These are phyloP conservation scores for Thymelicus acteon DNA, from an alignment of 2,888 invertebrate species.

Conservation along the genomic window DNA sequence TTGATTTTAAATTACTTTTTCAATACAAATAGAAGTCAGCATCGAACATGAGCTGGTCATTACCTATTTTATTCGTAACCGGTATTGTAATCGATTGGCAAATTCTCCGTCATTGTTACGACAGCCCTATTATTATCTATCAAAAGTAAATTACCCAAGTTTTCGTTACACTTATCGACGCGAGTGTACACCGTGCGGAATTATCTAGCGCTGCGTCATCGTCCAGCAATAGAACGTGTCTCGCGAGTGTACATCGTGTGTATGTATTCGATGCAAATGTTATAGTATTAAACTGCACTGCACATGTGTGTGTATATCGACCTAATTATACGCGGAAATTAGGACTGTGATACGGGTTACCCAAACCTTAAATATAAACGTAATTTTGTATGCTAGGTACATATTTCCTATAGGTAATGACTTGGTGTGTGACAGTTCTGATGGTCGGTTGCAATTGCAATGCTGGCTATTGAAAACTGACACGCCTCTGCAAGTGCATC, in stretches of 20 bases:
- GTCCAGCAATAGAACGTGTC: constrained; percentile 20
- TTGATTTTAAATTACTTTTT: too few relatives aligned
- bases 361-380: not conserved
- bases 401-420: too few relatives aligned
- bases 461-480: too few relatives aligned
- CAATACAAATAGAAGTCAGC: too few relatives aligned
- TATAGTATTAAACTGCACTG: constrained; percentile 2
- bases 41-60: too few relatives aligned
- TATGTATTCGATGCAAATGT: constrained; percentile 5
- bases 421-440: not conserved
- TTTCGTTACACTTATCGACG: constrained; percentile 1
- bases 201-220: constrained; percentile 23
- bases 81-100: not conserved
- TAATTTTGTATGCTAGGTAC: not conserved
- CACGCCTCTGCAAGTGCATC: too few relatives aligned
- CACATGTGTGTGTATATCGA: constrained; percentile 2
- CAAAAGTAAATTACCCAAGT: constrained; percentile 1
- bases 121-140: not conserved
- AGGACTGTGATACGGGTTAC: not conserved
- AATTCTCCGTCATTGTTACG: not conserved
- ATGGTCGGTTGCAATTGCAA: not conserved
- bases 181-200: constrained; percentile 17
- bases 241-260: constrained; percentile 1
- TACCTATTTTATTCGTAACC: too few relatives aligned
- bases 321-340: constrained; percentile 5